A percentile compares a stretch with the other conserved stretches of the same genome.
Evolutionary conservation across 2,797 vertebrate species (phyloP).

Genomic region (Semaprochilodus insignis): DNA sequence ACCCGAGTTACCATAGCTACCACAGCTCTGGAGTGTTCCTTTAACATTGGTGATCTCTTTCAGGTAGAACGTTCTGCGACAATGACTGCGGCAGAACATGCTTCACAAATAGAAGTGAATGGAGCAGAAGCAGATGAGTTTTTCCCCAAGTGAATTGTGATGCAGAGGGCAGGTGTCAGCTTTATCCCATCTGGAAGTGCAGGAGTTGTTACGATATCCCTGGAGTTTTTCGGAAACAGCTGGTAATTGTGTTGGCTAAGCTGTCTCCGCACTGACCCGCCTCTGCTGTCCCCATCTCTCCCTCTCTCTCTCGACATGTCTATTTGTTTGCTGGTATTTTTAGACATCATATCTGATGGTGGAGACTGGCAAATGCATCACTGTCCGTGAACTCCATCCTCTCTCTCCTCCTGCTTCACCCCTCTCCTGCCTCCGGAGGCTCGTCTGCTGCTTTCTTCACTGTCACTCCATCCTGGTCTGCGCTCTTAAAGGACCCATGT

Average conservation of each 20-base stretch:
- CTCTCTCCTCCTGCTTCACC: background rate
- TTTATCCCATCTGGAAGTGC: constrained; percentile 3
- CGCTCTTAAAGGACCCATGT: background rate
- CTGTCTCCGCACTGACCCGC: constrained; percentile 31
- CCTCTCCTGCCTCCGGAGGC: background rate
- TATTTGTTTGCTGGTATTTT: constrained; percentile 60
- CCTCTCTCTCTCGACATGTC: constrained; percentile 33
- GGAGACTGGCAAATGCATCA: constrained; percentile 52
- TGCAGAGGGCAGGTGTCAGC: background rate
- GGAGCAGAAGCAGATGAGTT: background rate
- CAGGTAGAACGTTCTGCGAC: too few relatives aligned
- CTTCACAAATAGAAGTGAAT: background rate
- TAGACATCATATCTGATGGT: constrained; percentile 57
- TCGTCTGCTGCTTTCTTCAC: background rate
- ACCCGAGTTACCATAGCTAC: too few relatives aligned
- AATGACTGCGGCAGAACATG: background rate
- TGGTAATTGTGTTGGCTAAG: constrained; percentile 50
- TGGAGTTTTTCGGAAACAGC: constrained; percentile 29
- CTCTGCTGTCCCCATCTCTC: constrained; percentile 11
- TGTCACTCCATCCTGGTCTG: background rate
- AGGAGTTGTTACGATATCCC: constrained; percentile 20
- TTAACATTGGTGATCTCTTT: too few relatives aligned
- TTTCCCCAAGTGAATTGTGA: background rate
- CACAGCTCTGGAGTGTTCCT: too few relatives aligned
- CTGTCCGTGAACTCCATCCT: constrained; percentile 37